Percentiles rank a stretch among this genome's conserved stretches.
phyloP scores from a whole-genome alignment of 1,140 invertebrate species.

The Odontomachus brunneus region DNA sequence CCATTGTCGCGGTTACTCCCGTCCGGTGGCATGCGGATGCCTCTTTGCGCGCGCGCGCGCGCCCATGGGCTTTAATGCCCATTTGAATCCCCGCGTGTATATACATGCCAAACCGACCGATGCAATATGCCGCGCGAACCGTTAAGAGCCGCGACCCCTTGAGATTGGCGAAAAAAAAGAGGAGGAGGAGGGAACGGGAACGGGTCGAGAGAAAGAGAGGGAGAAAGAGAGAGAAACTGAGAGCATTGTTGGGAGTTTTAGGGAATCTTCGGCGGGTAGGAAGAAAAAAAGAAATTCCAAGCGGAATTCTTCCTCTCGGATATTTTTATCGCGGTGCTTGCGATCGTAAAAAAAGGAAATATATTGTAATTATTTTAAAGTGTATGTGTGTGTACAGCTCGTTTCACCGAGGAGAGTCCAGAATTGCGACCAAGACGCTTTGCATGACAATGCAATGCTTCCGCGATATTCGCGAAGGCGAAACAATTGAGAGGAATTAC shows the following conservation, averaged over 20 bases:
- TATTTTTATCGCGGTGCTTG: conserved; percentile 11
- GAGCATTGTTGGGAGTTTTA: conserved; percentile 56
- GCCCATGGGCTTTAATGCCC: conserved; percentile 68
- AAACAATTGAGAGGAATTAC: too few relatives aligned
- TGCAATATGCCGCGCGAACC: conserved; percentile 75
- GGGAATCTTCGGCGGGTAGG: background rate
- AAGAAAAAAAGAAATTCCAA: conserved; percentile 1
- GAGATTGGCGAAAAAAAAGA: conserved; percentile 67
- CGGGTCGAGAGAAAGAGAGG: background rate
- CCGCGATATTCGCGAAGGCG: too few relatives aligned
- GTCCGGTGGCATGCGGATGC: conserved; percentile 2
- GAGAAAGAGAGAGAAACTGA: background rate
- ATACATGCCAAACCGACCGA: conserved; percentile 66
- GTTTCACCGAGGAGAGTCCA: too few relatives aligned
- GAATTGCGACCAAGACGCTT: too few relatives aligned
- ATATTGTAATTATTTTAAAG: background rate
- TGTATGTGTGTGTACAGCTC: too few relatives aligned
- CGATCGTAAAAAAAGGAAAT: background rate
- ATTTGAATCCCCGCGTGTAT: conserved; percentile 64
- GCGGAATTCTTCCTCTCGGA: conserved; percentile 31
- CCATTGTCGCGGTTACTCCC: conserved; percentile 66
- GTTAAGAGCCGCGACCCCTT: conserved; percentile 81
- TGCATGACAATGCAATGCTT: too few relatives aligned
- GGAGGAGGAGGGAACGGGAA: conserved; percentile 46
- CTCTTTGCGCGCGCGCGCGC: conserved; percentile 58